Evolutionary conservation across 2,797 vertebrate species (phyloP).

Genomic region (Poecilia picta): DNA sequence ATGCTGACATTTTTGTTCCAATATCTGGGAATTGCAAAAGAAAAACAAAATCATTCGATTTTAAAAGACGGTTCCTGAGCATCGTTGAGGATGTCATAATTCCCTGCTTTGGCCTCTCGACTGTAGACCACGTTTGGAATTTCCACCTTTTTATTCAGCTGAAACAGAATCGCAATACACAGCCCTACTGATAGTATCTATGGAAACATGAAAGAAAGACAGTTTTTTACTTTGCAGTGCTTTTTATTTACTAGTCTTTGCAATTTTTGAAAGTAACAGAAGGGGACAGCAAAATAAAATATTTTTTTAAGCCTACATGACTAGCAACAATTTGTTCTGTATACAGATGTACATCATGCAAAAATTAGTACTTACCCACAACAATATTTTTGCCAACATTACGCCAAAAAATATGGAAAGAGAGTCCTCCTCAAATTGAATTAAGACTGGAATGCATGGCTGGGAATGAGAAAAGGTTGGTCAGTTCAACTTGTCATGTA

Average conservation of each 20-base stretch:
- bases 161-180: constrained; percentile 50
- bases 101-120: constrained; percentile 54
- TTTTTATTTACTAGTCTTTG: neutral
- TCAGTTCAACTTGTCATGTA: neutral
- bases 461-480: constrained; percentile 29
- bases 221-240: neutral
- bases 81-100: constrained; percentile 45
- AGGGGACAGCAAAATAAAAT: constrained; percentile 2
- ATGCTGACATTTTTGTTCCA: neutral
- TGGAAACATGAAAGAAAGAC: constrained; percentile 1
- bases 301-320: neutral
- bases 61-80: neutral
- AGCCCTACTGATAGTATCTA: constrained; percentile 42
- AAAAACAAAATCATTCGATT: neutral
- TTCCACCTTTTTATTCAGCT: constrained; percentile 38
- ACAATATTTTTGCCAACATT: constrained; percentile 18
- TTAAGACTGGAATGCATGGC: constrained; percentile 44
- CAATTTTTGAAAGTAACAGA: constrained; percentile 7
- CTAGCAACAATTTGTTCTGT: neutral
- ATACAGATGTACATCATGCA: neutral
- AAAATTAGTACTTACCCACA: constrained; percentile 56
- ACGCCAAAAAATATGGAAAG: fast-evolving
- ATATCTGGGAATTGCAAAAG: too few species aligned
- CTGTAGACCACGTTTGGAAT: constrained; percentile 51
- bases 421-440: fast-evolving